These are phyloP conservation scores for Isichthys henryi DNA, from an alignment of 2,113 vertebrate species.

Conservation along the genomic window DNA sequence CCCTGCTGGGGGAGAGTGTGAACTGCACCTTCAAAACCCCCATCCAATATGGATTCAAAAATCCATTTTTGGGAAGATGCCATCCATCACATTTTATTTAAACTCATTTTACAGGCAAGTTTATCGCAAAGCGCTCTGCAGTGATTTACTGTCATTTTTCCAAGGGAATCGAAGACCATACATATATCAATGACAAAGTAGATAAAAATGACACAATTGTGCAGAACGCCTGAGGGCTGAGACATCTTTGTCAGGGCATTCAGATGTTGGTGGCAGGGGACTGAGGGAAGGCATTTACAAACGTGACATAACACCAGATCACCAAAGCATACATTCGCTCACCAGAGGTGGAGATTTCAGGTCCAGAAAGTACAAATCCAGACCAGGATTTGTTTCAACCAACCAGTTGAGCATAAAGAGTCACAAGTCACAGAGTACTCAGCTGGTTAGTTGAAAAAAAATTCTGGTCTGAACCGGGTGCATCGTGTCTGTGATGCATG, in stretches of 20 bases:
- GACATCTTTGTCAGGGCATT: neutral
- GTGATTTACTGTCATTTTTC: neutral
- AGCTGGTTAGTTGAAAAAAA: too few species aligned
- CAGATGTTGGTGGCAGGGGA: neutral
- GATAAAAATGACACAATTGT: neutral
- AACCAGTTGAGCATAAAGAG: too few species aligned
- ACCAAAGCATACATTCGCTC: neutral
- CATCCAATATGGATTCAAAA: neutral
- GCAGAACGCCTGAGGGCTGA: neutral
- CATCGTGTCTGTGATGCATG: neutral
- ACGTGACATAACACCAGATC: neutral
- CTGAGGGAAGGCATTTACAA: neutral
- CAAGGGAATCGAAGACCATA: neutral
- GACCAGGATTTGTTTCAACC: too few species aligned
- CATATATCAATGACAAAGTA: neutral
- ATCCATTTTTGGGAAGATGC: neutral
- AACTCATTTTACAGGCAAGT: neutral
- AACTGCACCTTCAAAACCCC: neutral
- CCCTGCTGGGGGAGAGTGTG: neutral
- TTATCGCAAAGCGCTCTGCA: neutral
- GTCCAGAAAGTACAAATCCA: too few species aligned
- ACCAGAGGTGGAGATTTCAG: neutral
- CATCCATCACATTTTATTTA: neutral
- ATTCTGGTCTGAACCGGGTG: neutral
- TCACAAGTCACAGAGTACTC: too few species aligned